These are phyloP conservation scores for Piprites chloris DNA, from an alignment of 2,113 vertebrate species.

Conservation along the genomic window DNA sequence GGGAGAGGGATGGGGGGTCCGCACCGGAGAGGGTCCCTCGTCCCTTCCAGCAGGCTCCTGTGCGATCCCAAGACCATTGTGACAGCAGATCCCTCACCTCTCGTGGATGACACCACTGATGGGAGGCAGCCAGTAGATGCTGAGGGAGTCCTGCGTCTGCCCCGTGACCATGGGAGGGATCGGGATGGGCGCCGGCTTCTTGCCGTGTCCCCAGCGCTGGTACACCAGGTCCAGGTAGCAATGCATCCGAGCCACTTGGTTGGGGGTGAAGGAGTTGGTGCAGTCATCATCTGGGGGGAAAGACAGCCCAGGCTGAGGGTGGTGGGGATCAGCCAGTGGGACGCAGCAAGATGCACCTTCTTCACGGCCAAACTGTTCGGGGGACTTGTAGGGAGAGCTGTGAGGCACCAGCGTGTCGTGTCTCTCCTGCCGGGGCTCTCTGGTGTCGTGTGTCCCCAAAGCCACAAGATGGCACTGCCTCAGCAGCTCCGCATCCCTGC, in stretches of 20 bases:
- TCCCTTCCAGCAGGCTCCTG: not conserved
- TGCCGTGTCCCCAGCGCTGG: conserved; percentile 83
- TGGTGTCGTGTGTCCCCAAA: conserved; percentile 18
- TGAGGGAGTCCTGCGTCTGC: conserved; percentile 82
- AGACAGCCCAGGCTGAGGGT: not conserved
- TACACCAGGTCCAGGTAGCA: conserved; percentile 96
- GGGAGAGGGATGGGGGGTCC: not conserved
- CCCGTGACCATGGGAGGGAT: conserved; percentile 83
- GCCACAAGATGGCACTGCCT: conserved; percentile 75
- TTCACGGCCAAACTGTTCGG: not conserved
- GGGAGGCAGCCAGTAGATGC: conserved; percentile 89
- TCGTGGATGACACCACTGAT: conserved; percentile 84
- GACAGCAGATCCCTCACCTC: conserved; percentile 74
- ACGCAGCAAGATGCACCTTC: accelerated
- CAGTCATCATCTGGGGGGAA: conserved; percentile 86
- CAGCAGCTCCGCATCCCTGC: not conserved
- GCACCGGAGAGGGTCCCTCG: too few relatives aligned
- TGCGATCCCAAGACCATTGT: accelerated
- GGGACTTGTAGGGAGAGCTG: not conserved
- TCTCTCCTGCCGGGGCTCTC: not conserved
- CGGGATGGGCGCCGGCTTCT: conserved; percentile 81
- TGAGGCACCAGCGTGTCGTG: accelerated
- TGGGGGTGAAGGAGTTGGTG: conserved; percentile 94
- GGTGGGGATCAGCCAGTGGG: accelerated
- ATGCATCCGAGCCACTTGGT: conserved; percentile 97